phyloP scores from a whole-genome alignment of 2,113 vertebrate genomes.

The Bos indicus region DNA sequence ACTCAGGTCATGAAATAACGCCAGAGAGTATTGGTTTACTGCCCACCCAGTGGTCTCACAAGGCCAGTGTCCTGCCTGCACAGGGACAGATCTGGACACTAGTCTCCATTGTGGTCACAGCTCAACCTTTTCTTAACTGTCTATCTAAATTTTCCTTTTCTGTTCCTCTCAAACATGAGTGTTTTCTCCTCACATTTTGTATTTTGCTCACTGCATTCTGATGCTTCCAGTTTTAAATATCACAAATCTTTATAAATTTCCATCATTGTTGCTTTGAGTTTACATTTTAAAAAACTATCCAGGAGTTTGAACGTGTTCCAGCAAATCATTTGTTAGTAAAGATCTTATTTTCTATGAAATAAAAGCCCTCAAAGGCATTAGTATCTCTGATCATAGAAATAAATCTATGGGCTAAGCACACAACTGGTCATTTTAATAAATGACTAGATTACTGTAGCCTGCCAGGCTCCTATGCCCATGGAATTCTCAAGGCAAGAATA shows the following conservation, averaged over 20 bases:
- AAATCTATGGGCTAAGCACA: neutral
- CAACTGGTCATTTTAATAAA: conserved; percentile 20
- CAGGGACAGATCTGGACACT: neutral
- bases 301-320: neutral
- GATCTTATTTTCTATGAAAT: neutral
- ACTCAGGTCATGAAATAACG: neutral
- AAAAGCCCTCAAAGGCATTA: neutral
- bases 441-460: neutral
- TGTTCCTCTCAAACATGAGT: neutral
- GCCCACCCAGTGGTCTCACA: neutral
- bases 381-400: neutral
- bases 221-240: neutral
- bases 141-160: neutral
- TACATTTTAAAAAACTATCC: neutral
- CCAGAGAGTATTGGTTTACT: neutral
- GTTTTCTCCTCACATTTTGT: neutral
- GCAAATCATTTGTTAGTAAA: conserved; percentile 28
- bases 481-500: neutral
- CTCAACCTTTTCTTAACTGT: neutral
- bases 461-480: neutral
- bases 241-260: neutral
- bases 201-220: neutral
- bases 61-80: neutral
- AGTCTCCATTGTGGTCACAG: neutral
- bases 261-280: neutral